phyloP scores from a whole-genome alignment of 1,140 invertebrate genomes.

The Drosophila grimshawi region DNA sequence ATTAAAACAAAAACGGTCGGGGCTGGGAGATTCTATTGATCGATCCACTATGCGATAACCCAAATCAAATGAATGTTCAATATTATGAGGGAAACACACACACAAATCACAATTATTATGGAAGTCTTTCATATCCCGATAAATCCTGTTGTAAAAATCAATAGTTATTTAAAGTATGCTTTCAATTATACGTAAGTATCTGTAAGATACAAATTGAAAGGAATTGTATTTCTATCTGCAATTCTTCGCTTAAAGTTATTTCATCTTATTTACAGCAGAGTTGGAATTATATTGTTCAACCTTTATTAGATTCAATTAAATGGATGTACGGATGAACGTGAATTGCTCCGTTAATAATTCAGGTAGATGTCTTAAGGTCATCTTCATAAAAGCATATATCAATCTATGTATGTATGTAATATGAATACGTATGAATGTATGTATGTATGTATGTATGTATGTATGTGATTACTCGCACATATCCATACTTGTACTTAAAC shows the following conservation, averaged over 20 bases:
- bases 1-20: background rate
- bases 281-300: background rate
- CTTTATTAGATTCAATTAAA: background rate
- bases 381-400: conserved; percentile 14
- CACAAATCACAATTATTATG: background rate
- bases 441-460: conserved; percentile 17
- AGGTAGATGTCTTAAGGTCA: conserved; percentile 36
- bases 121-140: background rate
- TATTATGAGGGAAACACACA: background rate
- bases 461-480: background rate
- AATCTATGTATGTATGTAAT: conserved; percentile 6
- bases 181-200: background rate
- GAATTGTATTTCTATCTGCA: no score
- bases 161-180: background rate
- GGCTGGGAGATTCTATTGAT: background rate
- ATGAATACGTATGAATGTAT: conserved; percentile 10
- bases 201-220: background rate
- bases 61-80: background rate
- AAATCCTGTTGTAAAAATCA: background rate
- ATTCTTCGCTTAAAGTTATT: no score
- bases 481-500: conserved; percentile 16
- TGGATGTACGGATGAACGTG: background rate
- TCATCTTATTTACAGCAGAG: no score
- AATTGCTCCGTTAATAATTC: conserved; percentile 3
- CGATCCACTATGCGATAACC: background rate